Conservation (phyloP, 2,113 vertebrate species). For the Anguilla rostrata region DNA sequence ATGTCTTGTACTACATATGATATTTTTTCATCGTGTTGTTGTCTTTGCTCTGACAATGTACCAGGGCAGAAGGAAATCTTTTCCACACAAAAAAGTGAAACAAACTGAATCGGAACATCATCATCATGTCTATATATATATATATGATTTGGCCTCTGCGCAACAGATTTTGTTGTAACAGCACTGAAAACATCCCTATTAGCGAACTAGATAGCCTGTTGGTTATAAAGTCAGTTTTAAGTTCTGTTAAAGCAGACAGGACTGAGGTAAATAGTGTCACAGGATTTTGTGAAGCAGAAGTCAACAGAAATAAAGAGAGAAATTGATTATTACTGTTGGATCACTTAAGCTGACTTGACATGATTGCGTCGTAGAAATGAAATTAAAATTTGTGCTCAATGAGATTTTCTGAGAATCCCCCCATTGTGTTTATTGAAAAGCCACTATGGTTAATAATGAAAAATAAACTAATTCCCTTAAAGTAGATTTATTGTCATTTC, state of each 20-base stretch:
- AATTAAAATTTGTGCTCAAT: slow-evolving; percentile 71
- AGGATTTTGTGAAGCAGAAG: slow-evolving; percentile 42
- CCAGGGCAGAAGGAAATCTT: neutral
- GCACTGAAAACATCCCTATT: neutral
- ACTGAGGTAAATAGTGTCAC: neutral
- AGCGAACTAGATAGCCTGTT: neutral
- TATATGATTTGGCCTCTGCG: neutral
- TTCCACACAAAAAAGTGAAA: neutral
- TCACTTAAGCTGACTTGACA: slow-evolving; percentile 68
- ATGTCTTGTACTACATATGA: slow-evolving; percentile 42
- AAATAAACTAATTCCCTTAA: slow-evolving; percentile 74
- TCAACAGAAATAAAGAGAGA: slow-evolving; percentile 43
- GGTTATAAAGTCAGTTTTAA: no score
- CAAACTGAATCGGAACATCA: neutral
- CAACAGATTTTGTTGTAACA: neutral
- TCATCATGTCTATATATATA: neutral
- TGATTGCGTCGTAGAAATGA: slow-evolving; percentile 64
- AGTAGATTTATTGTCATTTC: slow-evolving; percentile 71
- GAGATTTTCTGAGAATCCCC: slow-evolving; percentile 72
- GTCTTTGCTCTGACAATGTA: neutral
- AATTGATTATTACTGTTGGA: slow-evolving; percentile 68
- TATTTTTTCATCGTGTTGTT: neutral
- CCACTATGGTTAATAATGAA: slow-evolving; percentile 64
- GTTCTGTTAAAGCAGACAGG: neutral
- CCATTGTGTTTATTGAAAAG: slow-evolving; percentile 57